phyloP scores from a whole-genome alignment of 2,797 vertebrate species.

The Cyprinella venusta region DNA sequence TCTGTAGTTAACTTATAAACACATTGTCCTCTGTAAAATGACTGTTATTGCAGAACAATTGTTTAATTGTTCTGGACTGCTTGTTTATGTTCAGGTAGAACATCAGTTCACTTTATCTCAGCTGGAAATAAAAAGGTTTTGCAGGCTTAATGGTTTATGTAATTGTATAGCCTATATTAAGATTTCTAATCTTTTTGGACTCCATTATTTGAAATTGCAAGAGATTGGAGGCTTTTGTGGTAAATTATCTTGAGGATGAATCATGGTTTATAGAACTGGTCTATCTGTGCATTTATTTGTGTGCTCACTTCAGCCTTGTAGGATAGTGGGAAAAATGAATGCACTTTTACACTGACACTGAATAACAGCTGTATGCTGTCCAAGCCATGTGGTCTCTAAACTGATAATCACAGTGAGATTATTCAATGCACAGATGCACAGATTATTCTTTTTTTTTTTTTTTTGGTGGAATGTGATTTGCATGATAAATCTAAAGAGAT shows the following conservation, averaged over 20 bases:
- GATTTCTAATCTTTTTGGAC: constrained; percentile 29
- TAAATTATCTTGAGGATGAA: constrained; percentile 19
- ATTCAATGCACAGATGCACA: neutral
- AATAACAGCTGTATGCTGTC: constrained; percentile 16
- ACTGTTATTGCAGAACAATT: constrained; percentile 56
- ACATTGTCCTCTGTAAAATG: constrained; percentile 52
- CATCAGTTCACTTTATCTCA: constrained; percentile 54
- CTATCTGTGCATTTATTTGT: constrained; percentile 1
- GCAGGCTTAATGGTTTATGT: constrained; percentile 34
- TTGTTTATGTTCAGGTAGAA: constrained; percentile 39
- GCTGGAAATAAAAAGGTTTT: constrained; percentile 49
- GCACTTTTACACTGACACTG: neutral
- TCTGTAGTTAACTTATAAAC: constrained; percentile 44
- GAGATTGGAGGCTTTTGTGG: constrained; percentile 22
- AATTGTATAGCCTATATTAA: neutral
- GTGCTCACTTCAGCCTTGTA: neutral
- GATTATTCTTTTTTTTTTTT: neutral
- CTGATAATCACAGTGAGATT: constrained; percentile 5
- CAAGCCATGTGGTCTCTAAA: neutral
- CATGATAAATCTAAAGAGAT: constrained; percentile 29
- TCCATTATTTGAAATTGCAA: constrained; percentile 5
- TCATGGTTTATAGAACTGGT: neutral
- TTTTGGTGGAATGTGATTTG: constrained; percentile 18
- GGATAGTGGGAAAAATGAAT: constrained; percentile 9
- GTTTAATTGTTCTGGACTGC: constrained; percentile 56